These are phyloP conservation scores for Melipona beecheii DNA, from an alignment of 2,888 invertebrate species.

Conservation along the genomic window DNA sequence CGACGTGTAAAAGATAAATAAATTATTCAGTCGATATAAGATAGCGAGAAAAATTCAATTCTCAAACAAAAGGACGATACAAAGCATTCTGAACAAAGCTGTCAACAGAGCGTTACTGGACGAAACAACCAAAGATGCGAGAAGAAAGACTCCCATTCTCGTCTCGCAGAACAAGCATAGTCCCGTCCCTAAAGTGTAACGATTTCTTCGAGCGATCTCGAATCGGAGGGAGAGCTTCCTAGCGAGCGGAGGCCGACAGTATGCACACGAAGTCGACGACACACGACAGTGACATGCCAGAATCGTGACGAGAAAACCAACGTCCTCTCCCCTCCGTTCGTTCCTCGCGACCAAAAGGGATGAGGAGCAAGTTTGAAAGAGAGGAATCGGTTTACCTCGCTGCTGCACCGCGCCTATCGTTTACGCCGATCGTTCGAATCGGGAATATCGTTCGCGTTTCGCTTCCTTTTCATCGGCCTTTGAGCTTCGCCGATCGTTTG, in stretches of 20 bases:
- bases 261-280: conserved; percentile 75
- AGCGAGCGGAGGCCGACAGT: conserved; percentile 64
- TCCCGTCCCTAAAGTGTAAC: conserved; percentile 56
- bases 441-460: conserved; percentile 61
- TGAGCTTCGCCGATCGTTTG: conserved; percentile 62
- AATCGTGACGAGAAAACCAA: conserved; percentile 79
- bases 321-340: conserved; percentile 24
- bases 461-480: conserved; percentile 60
- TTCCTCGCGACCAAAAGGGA: conserved; percentile 33
- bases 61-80: background rate
- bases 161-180: conserved; percentile 7
- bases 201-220: conserved; percentile 62
- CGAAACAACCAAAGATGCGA: background rate
- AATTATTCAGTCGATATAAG: background rate
- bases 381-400: conserved; percentile 43
- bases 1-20: background rate
- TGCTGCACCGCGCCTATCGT: conserved; percentile 64
- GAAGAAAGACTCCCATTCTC: conserved; percentile 4
- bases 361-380: conserved; percentile 46
- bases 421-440: conserved; percentile 68
- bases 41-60: background rate
- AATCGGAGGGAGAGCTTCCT: conserved; percentile 46
- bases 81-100: background rate
- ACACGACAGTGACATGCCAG: conserved; percentile 78
- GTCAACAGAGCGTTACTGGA: background rate